Base-by-base conservation (phyloP, 1,140 invertebrate species). In the Aphaenogaster rudis region DNA sequence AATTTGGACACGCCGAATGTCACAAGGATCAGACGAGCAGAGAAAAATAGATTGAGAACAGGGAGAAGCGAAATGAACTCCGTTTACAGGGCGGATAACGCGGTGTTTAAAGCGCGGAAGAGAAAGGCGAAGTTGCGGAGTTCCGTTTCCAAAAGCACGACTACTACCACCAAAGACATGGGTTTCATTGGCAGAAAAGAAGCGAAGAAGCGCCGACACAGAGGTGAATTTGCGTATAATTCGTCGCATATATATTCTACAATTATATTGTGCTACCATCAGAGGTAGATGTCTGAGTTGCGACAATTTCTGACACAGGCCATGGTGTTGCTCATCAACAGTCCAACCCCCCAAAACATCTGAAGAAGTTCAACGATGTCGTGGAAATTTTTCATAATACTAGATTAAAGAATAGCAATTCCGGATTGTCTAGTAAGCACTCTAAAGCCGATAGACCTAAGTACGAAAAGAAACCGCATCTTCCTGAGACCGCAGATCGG, bases 301-400 rank as follows among this genome's bases (percentile, higher is more conserved):
- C 28, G 17, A 15, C 9, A 59, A 86, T 45, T 66, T 77, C 84
- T 78, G 1, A 33, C 50, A 0, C 64, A 90, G 89, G 33, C 36
- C 42, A 7, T 54, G 11, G 8, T 15, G 50, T 7, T 79, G 64
- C 11, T 74, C 67, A 50, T 59, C 42, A 42, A 52, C 50, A 61
- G 0, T 67, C 50, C 9, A 59, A 63, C 33, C 42, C 9, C 9
- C 39, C n/a, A 48, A 91, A 82, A 3, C 42, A 78, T 79, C 15
- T 39, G 9, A 86, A 63, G 9, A 78, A 88, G 33, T 88, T 48
- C 8, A 91, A 90, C n/a, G 92, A 95, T 48, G 84, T 96, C n/a
- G 94, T 96, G 7, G 96, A 96, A 91, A 94, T 96, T 77, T 96
- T 95, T 92, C 95, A 95, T 69, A 96, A 96, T 81, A 90, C 64